These are phyloP conservation scores for Sesamia inferens DNA, from an alignment of 2,888 invertebrate species.

Conservation along the genomic window DNA sequence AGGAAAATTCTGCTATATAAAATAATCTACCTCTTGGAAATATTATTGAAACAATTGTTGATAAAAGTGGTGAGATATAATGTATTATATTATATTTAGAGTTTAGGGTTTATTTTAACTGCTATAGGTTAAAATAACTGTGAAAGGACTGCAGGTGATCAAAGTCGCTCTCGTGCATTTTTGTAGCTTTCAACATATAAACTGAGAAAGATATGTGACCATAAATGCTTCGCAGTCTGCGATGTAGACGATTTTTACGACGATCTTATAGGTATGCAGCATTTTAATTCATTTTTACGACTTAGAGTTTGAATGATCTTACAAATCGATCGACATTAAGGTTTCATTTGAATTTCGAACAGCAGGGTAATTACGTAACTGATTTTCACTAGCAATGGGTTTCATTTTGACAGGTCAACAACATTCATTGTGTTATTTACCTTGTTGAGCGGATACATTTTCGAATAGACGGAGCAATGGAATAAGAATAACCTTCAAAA, in stretches of 20 bases:
- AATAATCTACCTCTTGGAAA: too few species aligned
- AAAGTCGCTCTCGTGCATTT: not conserved
- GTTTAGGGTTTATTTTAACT: not conserved
- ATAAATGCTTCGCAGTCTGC: constrained; percentile 17
- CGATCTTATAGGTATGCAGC: not conserved
- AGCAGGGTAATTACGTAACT: too few species aligned
- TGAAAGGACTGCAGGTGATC: not conserved
- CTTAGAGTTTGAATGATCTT: not conserved
- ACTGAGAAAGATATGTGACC: constrained; percentile 1
- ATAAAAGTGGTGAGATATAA: not conserved
- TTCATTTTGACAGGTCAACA: too few species aligned
- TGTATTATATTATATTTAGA: too few species aligned
- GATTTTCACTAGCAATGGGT: too few species aligned
- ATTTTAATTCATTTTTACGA: constrained; percentile 24
- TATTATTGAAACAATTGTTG: not conserved
- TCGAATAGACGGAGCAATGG: too few species aligned
- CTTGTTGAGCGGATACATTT: too few species aligned
- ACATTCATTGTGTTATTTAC: too few species aligned
- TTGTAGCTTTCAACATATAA: not conserved
- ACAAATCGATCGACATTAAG: not conserved
- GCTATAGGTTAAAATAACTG: not conserved
- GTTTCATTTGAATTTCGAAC: not conserved
- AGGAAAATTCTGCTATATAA: not conserved
- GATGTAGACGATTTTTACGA: constrained; percentile 28
- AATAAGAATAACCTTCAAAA: too few species aligned